Percentiles rank a stretch among this genome's conserved stretches.
Conservation (phyloP, 2,113 vertebrate species). For the Myodes glareolus region DNA sequence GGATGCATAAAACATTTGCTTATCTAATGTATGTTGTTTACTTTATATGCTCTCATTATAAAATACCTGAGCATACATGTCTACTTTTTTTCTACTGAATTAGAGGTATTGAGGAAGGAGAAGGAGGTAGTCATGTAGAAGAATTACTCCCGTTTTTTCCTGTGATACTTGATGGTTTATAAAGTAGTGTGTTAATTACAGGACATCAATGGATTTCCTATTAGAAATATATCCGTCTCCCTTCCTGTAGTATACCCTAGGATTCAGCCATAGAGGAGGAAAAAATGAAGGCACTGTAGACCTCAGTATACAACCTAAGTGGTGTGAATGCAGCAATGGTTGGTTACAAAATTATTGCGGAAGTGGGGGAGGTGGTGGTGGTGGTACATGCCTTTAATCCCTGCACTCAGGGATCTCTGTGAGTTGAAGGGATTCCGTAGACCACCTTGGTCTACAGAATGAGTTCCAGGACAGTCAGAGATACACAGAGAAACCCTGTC, state of each 20-base stretch:
- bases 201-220: conserved; percentile 32
- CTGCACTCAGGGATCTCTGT: too few species aligned
- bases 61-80: not conserved
- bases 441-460: too few species aligned
- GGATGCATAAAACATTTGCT: not conserved
- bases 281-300: conserved; percentile 48
- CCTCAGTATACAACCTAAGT: conserved; percentile 66
- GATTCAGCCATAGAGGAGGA: conserved; percentile 41
- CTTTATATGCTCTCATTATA: not conserved
- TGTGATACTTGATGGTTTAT: conserved; percentile 46
- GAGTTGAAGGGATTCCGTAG: too few species aligned
- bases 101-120: conserved; percentile 3
- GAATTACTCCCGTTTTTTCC: conserved; percentile 39
- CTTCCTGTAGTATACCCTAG: conserved; percentile 39
- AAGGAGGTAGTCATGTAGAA: not conserved
- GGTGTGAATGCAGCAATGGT: conserved; percentile 7
- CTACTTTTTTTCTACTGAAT: not conserved
- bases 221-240: conserved; percentile 54
- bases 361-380: too few species aligned
- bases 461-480: too few species aligned
- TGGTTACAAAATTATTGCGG: conserved; percentile 28
- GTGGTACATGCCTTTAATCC: too few species aligned
- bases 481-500: too few species aligned
- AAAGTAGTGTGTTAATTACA: conserved; percentile 34
- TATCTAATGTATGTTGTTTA: not conserved